A percentile compares a stretch with the other conserved stretches of the same genome.
Conservation (phyloP, 2,113 vertebrate species). For the Antennarius striatus region DNA sequence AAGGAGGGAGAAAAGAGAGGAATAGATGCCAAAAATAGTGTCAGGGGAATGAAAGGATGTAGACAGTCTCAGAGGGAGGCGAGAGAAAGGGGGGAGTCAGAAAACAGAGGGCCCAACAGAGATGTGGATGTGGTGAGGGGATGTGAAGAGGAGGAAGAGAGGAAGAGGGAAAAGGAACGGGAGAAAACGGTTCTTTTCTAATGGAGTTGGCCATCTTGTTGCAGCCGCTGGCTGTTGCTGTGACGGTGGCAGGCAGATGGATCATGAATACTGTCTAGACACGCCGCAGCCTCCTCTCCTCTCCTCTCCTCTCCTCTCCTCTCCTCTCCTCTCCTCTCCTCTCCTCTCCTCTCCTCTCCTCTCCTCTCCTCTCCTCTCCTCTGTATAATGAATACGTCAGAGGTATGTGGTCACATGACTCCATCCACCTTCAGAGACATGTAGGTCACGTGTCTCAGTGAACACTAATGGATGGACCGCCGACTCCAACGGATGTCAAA, state of each 20-base stretch:
- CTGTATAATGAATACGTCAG: too few species aligned
- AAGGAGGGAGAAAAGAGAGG: conserved; percentile 19
- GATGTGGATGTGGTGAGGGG: conserved; percentile 45
- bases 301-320: conserved; percentile 1
- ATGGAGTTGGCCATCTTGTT: conserved; percentile 91
- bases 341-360: too few species aligned
- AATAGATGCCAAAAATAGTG: conserved; percentile 51
- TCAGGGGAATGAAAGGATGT: conserved; percentile 18
- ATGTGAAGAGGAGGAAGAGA: conserved; percentile 49
- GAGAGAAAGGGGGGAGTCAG: conserved; percentile 7
- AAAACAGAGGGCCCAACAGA: conserved; percentile 24
- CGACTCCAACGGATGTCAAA: too few species aligned
- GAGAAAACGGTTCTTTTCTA: conserved; percentile 85
- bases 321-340: conserved; percentile 20
- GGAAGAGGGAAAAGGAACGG: conserved; percentile 22
- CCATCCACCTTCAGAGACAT: too few species aligned
- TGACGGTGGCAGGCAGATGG: conserved; percentile 95
- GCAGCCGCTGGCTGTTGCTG: conserved; percentile 79
- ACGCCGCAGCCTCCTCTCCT: conserved; percentile 74
- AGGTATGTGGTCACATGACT: too few species aligned
- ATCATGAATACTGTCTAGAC: conserved; percentile 99
- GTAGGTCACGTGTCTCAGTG: too few species aligned
- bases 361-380: background rate
- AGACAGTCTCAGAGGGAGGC: conserved; percentile 24
- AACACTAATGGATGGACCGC: too few species aligned